These are phyloP conservation scores for Stramonita haemastoma DNA, from an alignment of 2,888 invertebrate species.

Conservation along the genomic window DNA sequence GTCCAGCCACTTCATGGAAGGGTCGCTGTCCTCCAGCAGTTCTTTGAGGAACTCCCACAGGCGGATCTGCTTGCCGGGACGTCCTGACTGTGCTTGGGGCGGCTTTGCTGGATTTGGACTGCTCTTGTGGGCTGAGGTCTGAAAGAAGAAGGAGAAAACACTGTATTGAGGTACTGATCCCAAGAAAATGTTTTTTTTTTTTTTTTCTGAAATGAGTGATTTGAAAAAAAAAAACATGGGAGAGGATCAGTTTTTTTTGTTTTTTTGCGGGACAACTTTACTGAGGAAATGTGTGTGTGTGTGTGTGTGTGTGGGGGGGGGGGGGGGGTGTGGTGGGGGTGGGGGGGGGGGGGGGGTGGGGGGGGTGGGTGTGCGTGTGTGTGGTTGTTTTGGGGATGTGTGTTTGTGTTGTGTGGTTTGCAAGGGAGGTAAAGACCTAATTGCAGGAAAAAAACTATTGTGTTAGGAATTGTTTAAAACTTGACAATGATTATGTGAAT, in stretches of 20 bases:
- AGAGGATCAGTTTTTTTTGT: background rate
- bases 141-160: background rate
- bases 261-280: background rate
- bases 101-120: background rate
- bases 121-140: background rate
- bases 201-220: too few relatives aligned
- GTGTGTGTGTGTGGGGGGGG: background rate
- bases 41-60: slow-evolving; percentile 99
- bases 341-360: background rate
- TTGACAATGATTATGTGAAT: too few relatives aligned
- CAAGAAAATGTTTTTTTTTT: too few relatives aligned
- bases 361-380: background rate
- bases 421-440: background rate
- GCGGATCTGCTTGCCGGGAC: slow-evolving; percentile 83
- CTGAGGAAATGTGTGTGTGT: background rate
- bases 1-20: slow-evolving; percentile 98
- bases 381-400: background rate
- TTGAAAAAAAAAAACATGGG: background rate
- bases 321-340: too few relatives aligned
- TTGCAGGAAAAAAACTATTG: background rate
- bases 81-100: slow-evolving; percentile 1
- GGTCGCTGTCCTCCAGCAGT: slow-evolving; percentile 86
- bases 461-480: background rate
- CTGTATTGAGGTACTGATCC: background rate
- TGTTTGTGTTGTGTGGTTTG: too few relatives aligned